Evolutionary conservation across 2,888 invertebrate species (phyloP).

Genomic region (Tetrapedia diversipes): DNA sequence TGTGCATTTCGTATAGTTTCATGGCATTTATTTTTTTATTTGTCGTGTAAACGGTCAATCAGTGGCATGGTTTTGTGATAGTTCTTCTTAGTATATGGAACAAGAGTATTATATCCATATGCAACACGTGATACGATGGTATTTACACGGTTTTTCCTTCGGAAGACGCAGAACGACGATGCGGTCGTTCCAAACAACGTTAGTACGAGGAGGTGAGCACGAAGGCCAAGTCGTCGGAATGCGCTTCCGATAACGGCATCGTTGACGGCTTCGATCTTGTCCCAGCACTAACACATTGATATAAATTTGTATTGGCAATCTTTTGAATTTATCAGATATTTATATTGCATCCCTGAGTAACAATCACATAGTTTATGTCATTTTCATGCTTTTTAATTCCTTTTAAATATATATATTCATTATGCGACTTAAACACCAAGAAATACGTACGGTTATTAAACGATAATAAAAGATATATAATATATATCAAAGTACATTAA

Average conservation of each 20-base stretch:
- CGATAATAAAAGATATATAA: background rate
- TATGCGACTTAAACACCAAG: background rate
- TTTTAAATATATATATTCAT: background rate
- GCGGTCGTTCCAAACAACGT: constrained; percentile 67
- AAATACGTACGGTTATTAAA: background rate
- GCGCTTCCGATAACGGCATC: constrained; percentile 58
- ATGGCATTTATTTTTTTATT: constrained; percentile 28
- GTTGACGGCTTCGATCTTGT: constrained; percentile 50
- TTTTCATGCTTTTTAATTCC: constrained; percentile 2
- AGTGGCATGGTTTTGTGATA: constrained; percentile 42
- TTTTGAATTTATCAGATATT: constrained; percentile 30
- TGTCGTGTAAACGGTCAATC: constrained; percentile 30
- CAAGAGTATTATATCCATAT: constrained; percentile 62
- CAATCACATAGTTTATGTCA: background rate
- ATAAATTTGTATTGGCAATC: constrained; percentile 18
- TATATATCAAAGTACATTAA: background rate
- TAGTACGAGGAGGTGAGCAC: constrained; percentile 76
- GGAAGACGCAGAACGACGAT: constrained; percentile 70
- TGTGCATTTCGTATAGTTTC: constrained; percentile 38
- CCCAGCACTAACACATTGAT: constrained; percentile 16
- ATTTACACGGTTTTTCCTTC: constrained; percentile 77
- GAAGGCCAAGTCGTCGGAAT: constrained; percentile 60
- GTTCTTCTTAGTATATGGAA: constrained; percentile 31
- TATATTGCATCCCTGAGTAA: background rate
- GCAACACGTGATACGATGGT: constrained; percentile 74